These are phyloP conservation scores for Mesoclemmys tuberculata DNA, from an alignment of 2,113 vertebrate genomes.

Conservation along the genomic window DNA sequence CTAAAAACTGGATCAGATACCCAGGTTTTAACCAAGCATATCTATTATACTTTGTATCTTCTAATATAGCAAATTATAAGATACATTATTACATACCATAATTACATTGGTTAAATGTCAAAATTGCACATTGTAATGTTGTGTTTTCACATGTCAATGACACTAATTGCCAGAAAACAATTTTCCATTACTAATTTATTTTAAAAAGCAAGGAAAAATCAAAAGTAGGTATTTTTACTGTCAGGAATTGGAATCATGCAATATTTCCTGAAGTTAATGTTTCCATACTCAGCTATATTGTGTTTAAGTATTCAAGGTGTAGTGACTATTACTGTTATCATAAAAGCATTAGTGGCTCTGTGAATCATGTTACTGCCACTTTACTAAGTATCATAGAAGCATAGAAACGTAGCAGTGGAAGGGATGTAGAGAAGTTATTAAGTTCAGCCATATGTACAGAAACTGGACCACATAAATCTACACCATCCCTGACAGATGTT, in stretches of 20 bases:
- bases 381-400: background rate
- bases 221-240: constrained; percentile 32
- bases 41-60: background rate
- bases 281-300: background rate
- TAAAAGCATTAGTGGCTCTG: background rate
- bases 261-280: background rate
- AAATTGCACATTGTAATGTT: background rate
- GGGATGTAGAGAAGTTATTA: background rate
- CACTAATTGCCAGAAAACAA: constrained; percentile 36
- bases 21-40: background rate
- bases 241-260: constrained; percentile 18
- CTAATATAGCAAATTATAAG: background rate
- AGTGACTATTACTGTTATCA: background rate
- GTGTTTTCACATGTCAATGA: constrained; percentile 32
- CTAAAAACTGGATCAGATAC: background rate
- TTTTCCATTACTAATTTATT: background rate
- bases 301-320: background rate
- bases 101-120: constrained; percentile 6
- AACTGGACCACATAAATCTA: background rate
- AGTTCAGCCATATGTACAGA: background rate
- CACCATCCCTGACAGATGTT: background rate
- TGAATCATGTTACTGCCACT: background rate
- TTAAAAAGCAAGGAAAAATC: background rate
- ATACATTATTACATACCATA: background rate
- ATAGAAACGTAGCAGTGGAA: background rate